Conservation (phyloP, 2,113 vertebrate genomes). For the Tachuris rubrigastra region DNA sequence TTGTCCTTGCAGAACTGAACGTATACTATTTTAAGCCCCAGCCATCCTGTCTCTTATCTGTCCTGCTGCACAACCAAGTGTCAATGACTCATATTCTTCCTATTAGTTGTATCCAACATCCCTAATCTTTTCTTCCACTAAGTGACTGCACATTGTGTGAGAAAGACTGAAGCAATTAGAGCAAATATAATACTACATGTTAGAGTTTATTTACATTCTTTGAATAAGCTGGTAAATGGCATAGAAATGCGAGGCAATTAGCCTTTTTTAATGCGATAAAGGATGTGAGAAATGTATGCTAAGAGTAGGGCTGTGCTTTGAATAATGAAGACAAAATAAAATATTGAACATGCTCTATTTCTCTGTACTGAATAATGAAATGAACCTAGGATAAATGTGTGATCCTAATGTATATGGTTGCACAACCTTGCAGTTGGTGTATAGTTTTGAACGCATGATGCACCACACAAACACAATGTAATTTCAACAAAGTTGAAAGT, state of each 20-base stretch:
- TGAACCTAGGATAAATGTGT: background rate
- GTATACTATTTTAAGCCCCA: background rate
- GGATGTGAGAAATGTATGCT: background rate
- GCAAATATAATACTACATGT: background rate
- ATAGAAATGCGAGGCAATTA: background rate
- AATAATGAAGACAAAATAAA: background rate
- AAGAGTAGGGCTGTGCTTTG: background rate
- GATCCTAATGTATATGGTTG: background rate
- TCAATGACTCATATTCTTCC: background rate
- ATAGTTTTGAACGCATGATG: background rate
- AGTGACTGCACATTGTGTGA: background rate
- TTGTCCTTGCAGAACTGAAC: background rate
- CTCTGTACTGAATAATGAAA: background rate
- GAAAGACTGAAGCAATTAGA: background rate
- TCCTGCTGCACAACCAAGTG: background rate
- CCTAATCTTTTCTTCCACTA: background rate
- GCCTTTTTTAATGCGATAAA: background rate
- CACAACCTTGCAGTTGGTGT: rapidly evolving
- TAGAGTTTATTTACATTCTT: background rate
- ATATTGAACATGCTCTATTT: background rate
- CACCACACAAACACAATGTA: background rate
- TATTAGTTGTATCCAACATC: background rate
- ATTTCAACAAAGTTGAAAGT: background rate
- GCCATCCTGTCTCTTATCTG: background rate
- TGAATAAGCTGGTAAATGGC: background rate